Conservation (phyloP, 2,797 vertebrate genomes). For the Tragelaphus oryx region DNA sequence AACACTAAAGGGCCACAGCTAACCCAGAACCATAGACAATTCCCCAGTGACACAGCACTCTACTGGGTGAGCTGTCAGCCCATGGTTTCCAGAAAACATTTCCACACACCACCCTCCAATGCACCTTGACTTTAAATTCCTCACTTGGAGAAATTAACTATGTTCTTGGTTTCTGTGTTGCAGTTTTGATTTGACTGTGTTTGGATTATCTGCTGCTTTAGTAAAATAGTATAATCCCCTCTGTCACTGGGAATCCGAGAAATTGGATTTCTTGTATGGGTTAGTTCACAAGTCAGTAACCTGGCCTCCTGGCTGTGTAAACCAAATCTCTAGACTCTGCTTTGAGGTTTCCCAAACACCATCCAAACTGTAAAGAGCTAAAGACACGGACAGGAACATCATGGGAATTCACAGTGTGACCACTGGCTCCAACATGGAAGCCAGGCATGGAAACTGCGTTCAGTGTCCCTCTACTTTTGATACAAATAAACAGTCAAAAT, state of each 20-base stretch:
- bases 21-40: neutral
- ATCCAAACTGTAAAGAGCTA: neutral
- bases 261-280: neutral
- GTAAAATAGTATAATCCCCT: neutral
- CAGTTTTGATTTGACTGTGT: neutral
- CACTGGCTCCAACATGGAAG: neutral
- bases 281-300: neutral
- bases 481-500: neutral
- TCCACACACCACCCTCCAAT: no score
- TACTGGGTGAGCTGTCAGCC: neutral
- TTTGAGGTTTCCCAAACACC: slow-evolving; percentile 24
- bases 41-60: neutral
- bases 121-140: neutral
- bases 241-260: neutral
- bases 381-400: neutral
- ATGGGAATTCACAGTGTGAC: neutral
- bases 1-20: neutral
- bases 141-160: neutral
- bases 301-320: neutral
- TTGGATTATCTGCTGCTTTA: neutral
- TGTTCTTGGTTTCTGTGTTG: neutral
- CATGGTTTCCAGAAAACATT: neutral
- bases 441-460: neutral
- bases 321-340: neutral
- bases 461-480: neutral